A percentile compares a stretch with the other conserved stretches of the same genome.
Conservation (phyloP, 2,888 invertebrate species). For the Platycheirus rosarum region DNA sequence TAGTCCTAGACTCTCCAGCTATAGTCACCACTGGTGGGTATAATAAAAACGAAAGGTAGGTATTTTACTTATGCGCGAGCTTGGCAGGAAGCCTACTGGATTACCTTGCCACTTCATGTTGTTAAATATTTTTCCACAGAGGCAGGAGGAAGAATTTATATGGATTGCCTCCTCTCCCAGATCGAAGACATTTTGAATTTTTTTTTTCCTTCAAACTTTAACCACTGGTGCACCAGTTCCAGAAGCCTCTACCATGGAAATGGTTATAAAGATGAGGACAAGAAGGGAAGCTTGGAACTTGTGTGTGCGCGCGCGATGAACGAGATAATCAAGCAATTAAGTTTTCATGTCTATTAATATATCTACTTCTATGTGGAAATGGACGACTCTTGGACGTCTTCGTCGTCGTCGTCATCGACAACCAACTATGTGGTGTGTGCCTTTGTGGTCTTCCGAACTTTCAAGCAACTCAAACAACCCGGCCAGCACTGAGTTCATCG, state of each 20-base stretch:
- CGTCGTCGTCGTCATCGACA: not conserved
- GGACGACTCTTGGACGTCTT: not conserved
- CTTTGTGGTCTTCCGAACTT: slow-evolving; percentile 60
- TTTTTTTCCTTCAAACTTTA: slow-evolving; percentile 28
- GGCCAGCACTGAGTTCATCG: slow-evolving; percentile 52
- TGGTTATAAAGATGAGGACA: slow-evolving; percentile 26
- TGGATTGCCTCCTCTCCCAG: slow-evolving; percentile 41
- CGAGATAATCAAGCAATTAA: slow-evolving; percentile 75
- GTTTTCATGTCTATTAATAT: slow-evolving; percentile 75
- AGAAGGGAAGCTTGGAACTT: slow-evolving; percentile 33
- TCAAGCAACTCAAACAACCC: slow-evolving; percentile 36
- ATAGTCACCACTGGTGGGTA: not conserved
- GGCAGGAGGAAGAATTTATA: slow-evolving; percentile 56
- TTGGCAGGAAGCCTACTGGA: slow-evolving; percentile 71
- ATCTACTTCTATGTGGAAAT: slow-evolving; percentile 38
- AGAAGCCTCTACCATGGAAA: slow-evolving; percentile 32
- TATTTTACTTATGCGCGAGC: slow-evolving; percentile 69
- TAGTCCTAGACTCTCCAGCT: slow-evolving; percentile 34
- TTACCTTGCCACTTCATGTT: slow-evolving; percentile 69
- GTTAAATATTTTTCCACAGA: slow-evolving; percentile 52
- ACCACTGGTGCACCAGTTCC: slow-evolving; percentile 44
- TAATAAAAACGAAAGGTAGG: slow-evolving; percentile 52
- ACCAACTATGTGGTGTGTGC: slow-evolving; percentile 47
- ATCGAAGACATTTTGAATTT: slow-evolving; percentile 66
- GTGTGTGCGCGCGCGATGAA: slow-evolving; percentile 72